Conservation (phyloP, 2,797 vertebrate genomes). For the Enteromius fasciolatus region DNA sequence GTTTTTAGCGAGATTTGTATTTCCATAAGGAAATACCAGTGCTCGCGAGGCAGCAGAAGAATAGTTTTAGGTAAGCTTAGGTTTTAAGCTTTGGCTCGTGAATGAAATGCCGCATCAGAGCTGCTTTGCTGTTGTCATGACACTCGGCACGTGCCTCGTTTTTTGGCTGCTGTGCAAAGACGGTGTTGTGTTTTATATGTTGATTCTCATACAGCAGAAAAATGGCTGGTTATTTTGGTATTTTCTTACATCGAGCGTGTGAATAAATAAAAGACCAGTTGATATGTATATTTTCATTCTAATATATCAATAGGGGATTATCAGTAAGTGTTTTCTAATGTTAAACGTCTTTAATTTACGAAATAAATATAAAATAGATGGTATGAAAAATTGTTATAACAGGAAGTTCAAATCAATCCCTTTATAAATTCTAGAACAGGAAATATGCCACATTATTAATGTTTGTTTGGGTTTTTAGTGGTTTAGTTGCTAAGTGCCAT, state of each 20-base stretch:
- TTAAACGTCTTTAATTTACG: neutral
- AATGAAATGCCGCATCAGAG: conserved; percentile 26
- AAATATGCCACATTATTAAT: conserved; percentile 2
- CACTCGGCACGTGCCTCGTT: neutral
- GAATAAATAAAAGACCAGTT: neutral
- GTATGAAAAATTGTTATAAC: neutral
- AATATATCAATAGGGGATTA: neutral
- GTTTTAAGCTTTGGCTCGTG: conserved; percentile 25
- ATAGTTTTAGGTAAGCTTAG: conserved; percentile 30
- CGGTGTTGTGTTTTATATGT: neutral
- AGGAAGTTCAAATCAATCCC: neutral
- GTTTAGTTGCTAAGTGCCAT: conserved; percentile 27
- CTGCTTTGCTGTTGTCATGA: conserved; percentile 24
- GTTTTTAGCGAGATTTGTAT: conserved; percentile 9
- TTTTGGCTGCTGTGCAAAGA: conserved; percentile 21
- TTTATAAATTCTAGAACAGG: neutral
- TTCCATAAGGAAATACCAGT: conserved; percentile 3
- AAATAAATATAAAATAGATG: neutral
- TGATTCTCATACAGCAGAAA: neutral
- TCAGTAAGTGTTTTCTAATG: neutral
- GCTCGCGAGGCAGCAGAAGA: conserved; percentile 20
- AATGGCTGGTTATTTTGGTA: neutral
- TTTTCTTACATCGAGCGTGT: neutral
- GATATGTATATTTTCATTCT: neutral
- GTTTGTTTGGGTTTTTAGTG: conserved; percentile 22